Evolutionary conservation across 1,140 invertebrate species (phyloP), one percentile per base, ranked within the genome.

Genomic region (Drosophila miranda): DNA sequence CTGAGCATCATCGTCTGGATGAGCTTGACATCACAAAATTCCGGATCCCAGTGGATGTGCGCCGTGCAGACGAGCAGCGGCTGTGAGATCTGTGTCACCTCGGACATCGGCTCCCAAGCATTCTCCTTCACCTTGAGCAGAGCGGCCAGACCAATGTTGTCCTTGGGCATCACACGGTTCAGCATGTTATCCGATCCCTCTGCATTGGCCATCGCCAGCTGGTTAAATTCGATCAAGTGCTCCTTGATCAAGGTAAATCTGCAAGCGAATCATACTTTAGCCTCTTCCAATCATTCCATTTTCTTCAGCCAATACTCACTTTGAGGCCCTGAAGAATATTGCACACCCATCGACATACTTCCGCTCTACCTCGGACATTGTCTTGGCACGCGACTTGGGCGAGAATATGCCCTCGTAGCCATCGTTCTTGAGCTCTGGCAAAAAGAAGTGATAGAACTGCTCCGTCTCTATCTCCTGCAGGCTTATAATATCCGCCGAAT

Each of bases 1-100:
- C 98, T 97, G 64, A 99, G 92, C 98, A 99, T 99, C 97, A 99
- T 99, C 21, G 97, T 99, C 92, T 99, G 99, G 69, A 99, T 99
- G 1, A 99, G 93, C 92, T 99, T 99, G n/a, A 99, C 99, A 92
- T 99, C 99, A 89, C 98, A 99, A 91, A 96, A 99, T 92, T 99
- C 98, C 1, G 99, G 99, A 93, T 99, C 99, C 99, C 99, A 99
- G 92, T 99, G 98, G 66, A 99, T 98, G 92, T 99, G 99, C 38
- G 98, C 98, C 4, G 98, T 99, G 90, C 98, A 99, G 28, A 99
- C 98, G 59, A 99, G 93, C 60, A 99, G 93, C 23, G 96, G 96
- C 90, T 98, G 97, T 71, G 95, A 94, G 62, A 95, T 92, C 91
- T 95, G 94, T 45, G 93, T 93, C 52, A 95, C 93, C 82, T 97